These are phyloP conservation scores for Nixonia krombeini DNA, from an alignment of 1,140 invertebrate species.

Conservation along the genomic window DNA sequence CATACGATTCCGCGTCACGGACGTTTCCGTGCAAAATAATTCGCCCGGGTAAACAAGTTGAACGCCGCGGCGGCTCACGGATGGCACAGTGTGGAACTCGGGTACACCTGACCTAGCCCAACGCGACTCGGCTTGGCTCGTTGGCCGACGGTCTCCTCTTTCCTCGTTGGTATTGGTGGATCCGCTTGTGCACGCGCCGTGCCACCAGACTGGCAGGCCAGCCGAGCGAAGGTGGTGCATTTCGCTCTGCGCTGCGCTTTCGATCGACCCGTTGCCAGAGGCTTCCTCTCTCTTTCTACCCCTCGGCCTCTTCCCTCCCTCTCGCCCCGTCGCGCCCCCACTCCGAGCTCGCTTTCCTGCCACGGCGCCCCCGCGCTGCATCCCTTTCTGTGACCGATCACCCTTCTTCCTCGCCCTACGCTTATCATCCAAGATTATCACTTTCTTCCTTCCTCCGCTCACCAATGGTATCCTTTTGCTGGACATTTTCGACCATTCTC, in stretches of 20 bases:
- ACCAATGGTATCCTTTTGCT: too few relatives aligned
- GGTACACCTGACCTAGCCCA: constrained; percentile 71
- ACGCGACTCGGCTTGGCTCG: constrained; percentile 66
- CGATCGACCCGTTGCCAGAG: constrained; percentile 66
- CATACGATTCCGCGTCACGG: too few relatives aligned
- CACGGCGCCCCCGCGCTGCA: too few relatives aligned
- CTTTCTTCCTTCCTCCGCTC: constrained; percentile 10
- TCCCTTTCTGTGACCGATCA: too few relatives aligned
- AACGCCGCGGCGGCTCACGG: constrained; percentile 52
- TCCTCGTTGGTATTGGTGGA: constrained; percentile 51
- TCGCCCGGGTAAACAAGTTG: constrained; percentile 42
- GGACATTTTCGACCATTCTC: too few relatives aligned
- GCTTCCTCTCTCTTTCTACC: constrained; percentile 26
- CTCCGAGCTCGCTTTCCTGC: constrained; percentile 28
- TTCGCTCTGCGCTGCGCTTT: constrained; percentile 70
- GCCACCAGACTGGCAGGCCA: constrained; percentile 61
- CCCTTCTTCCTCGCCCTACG: constrained; percentile 23
- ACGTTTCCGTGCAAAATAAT: neutral
- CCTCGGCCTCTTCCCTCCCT: constrained; percentile 26
- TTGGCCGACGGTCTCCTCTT: constrained; percentile 46
- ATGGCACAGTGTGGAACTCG: constrained; percentile 62
- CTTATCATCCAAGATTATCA: constrained; percentile 31
- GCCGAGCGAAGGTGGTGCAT: constrained; percentile 65
- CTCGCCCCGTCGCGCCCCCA: constrained; percentile 27
- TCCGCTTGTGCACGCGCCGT: constrained; percentile 52